Evolutionary conservation across 2,113 vertebrate species (phyloP).

Genomic region (Hippopotamus amphibius): DNA sequence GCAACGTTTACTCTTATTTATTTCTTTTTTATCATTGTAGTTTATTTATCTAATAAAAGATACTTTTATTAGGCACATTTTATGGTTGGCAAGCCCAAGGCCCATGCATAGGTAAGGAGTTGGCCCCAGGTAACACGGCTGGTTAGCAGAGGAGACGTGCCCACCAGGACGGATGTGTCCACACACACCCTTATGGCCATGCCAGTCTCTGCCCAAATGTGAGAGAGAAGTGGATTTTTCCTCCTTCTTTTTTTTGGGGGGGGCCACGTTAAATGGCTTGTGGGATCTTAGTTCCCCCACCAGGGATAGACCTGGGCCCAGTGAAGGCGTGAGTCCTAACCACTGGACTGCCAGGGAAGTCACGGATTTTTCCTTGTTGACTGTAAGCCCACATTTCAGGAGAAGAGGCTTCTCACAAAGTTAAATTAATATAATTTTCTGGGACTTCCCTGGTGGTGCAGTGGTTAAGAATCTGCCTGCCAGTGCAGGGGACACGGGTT

Average conservation of each 20-base stretch:
- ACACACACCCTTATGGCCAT: rapidly evolving
- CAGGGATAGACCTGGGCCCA: too few species aligned
- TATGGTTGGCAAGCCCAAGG: neutral
- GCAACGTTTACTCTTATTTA: neutral
- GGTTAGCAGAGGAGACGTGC: rapidly evolving
- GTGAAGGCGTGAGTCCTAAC: too few species aligned
- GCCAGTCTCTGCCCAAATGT: rapidly evolving
- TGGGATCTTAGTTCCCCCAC: too few species aligned
- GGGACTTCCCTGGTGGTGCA: too few species aligned
- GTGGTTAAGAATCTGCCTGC: too few species aligned
- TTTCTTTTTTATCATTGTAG: neutral
- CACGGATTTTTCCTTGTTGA: too few species aligned
- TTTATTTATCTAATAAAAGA: neutral
- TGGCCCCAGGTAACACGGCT: rapidly evolving
- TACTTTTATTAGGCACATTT: neutral
- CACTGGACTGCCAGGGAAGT: too few species aligned
- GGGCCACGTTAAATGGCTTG: too few species aligned
- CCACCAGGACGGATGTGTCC: rapidly evolving
- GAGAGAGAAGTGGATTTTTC: rapidly evolving
- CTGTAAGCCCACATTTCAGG: neutral
- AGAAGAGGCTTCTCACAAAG: neutral
- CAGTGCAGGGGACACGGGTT: too few species aligned
- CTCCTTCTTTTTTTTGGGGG: too few species aligned
- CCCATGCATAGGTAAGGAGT: rapidly evolving
- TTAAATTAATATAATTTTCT: neutral